Percentiles rank a stretch among this genome's conserved stretches.
These are phyloP conservation scores for Orthosia gothica DNA, from an alignment of 2,888 invertebrate species.

Conservation along the genomic window DNA sequence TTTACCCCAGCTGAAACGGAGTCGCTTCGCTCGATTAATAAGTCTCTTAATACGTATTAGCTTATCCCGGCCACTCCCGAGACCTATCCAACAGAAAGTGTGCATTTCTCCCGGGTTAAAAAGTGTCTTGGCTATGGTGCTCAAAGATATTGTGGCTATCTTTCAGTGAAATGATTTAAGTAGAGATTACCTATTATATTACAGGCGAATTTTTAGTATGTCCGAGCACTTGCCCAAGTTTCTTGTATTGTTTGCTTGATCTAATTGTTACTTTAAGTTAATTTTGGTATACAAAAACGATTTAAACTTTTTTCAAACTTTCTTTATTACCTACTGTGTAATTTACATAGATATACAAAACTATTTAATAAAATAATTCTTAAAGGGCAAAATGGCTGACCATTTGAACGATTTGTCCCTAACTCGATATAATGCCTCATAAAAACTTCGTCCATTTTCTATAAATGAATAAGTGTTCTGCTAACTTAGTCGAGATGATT, in stretches of 20 bases:
- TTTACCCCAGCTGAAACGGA: too few species aligned
- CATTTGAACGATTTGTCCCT: background rate
- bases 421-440: constrained; percentile 3
- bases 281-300: background rate
- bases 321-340: background rate
- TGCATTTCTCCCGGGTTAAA: background rate
- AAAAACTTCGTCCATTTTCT: constrained; percentile 22
- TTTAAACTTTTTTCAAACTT: background rate
- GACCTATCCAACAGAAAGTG: background rate
- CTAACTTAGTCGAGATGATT: constrained; percentile 41
- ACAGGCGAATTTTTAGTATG: background rate
- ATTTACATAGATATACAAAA: background rate
- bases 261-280: too few species aligned
- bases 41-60: background rate
- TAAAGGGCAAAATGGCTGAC: background rate
- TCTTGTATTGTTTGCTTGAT: too few species aligned
- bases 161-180: too few species aligned
- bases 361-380: background rate
- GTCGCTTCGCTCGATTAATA: too few species aligned
- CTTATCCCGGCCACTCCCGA: background rate
- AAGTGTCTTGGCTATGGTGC: background rate
- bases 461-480: constrained; percentile 34
- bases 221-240: too few species aligned
- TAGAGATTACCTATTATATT: background rate
- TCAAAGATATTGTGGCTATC: background rate